Evolutionary conservation across 2,113 vertebrate species (phyloP).

Genomic region (Puffinus mauretanicus): DNA sequence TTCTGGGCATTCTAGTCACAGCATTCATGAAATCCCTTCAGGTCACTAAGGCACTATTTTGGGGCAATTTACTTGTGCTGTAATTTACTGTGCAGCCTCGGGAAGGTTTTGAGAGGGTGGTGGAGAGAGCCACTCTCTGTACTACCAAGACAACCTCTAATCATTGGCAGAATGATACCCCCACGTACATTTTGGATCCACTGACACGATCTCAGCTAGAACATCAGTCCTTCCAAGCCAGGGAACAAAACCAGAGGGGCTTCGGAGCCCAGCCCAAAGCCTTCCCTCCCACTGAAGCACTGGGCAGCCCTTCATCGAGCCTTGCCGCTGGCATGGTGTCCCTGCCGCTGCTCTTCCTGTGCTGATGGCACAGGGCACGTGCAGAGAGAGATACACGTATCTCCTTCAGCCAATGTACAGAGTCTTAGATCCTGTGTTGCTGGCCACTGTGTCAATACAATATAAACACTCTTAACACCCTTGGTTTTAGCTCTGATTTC

Average conservation of each 20-base stretch:
- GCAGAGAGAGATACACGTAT: fast-evolving
- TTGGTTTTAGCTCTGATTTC: not conserved
- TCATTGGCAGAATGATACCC: fast-evolving
- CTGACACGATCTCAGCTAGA: not conserved
- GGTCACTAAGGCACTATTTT: not conserved
- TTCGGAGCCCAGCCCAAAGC: not conserved
- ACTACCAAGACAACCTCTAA: not conserved
- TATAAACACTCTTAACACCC: not conserved
- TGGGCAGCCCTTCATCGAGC: not conserved
- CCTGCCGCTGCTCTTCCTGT: not conserved
- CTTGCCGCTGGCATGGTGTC: not conserved
- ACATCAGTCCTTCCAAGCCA: not conserved
- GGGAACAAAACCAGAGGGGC: not conserved
- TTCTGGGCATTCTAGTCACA: not conserved
- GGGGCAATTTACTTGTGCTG: not conserved
- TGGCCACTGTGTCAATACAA: not conserved
- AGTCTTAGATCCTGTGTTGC: not conserved
- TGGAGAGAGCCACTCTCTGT: not conserved
- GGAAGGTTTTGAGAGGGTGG: not conserved
- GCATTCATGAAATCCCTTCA: not conserved
- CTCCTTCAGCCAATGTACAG: not conserved
- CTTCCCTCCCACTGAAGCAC: not conserved
- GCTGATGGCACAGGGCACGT: not conserved
- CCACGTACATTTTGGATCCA: not conserved
- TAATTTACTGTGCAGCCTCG: not conserved